phyloP scores from a whole-genome alignment of 2,797 vertebrate species.

The Channa striata region DNA sequence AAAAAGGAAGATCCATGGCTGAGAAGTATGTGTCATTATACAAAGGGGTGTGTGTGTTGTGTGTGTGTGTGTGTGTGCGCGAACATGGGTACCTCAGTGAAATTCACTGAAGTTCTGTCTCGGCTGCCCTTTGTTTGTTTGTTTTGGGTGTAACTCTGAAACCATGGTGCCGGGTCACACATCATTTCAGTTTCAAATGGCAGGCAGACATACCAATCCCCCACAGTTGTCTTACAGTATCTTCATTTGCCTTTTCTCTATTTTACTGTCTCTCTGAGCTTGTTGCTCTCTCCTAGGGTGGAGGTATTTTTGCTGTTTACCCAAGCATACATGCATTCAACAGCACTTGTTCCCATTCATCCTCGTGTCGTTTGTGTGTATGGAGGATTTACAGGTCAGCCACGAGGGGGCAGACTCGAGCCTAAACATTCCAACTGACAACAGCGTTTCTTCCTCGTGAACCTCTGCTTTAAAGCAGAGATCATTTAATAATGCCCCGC shows the following conservation, averaged over 20 bases:
- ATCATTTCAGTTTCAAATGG: constrained; percentile 71
- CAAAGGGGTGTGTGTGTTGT: neutral
- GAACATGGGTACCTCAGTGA: constrained; percentile 34
- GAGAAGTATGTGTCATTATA: constrained; percentile 28
- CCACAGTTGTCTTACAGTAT: constrained; percentile 35
- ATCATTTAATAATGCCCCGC: no score
- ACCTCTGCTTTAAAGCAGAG: no score
- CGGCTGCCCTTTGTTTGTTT: constrained; percentile 81
- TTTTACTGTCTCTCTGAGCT: constrained; percentile 35
- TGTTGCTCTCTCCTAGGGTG: constrained; percentile 4
- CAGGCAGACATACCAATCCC: constrained; percentile 64
- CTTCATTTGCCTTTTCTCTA: constrained; percentile 29
- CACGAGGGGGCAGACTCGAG: no score
- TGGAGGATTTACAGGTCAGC: no score
- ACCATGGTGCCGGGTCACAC: constrained; percentile 83
- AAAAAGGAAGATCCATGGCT: constrained; percentile 59
- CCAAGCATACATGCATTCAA: no score
- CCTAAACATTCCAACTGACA: no score
- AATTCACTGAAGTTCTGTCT: constrained; percentile 32
- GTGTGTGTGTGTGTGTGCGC: constrained; percentile 7
- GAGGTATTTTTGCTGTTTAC: no score
- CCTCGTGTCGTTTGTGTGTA: no score
- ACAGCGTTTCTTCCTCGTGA: no score
- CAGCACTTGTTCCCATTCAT: no score
- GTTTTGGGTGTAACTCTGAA: constrained; percentile 84